phyloP scores from a whole-genome alignment of 2,797 vertebrate species.

The Pristis pectinata region DNA sequence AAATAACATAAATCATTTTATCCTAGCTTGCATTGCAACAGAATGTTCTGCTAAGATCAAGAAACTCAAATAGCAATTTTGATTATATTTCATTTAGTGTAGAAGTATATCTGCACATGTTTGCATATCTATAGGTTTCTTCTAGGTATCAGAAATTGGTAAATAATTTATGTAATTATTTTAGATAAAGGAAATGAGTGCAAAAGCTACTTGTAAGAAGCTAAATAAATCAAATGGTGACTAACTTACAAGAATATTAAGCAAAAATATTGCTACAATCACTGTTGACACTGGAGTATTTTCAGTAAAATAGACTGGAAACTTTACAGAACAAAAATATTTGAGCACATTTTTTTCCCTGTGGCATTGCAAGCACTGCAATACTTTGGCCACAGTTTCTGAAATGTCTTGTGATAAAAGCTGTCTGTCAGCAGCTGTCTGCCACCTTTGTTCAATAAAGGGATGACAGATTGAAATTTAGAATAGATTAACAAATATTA shows the following conservation, averaged over 20 bases:
- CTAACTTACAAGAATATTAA: background rate
- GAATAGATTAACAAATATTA: conserved; percentile 55
- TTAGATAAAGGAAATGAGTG: background rate
- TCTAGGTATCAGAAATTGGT: background rate
- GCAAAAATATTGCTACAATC: too few relatives aligned
- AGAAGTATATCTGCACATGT: background rate
- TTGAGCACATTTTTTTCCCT: background rate
- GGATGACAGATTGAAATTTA: conserved; percentile 36
- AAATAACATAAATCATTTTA: conserved; percentile 75
- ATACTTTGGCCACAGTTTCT: background rate
- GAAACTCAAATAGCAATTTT: background rate
- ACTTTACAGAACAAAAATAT: conserved; percentile 5
- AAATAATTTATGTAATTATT: background rate
- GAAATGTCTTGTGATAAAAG: conserved; percentile 25
- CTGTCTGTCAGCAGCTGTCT: conserved; percentile 11
- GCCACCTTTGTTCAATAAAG: conserved; percentile 32
- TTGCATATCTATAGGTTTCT: background rate
- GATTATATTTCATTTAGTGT: background rate
- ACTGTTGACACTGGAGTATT: background rate
- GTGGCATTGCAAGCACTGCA: background rate
- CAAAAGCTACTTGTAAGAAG: background rate
- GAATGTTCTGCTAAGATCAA: background rate
- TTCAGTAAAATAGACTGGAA: background rate
- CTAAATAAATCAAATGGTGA: conserved; percentile 13
- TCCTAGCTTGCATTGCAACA: conserved; percentile 20